Evolutionary conservation across 2,888 invertebrate genomes (phyloP), one percentile per base, ranked within the genome.

Genomic region (Arrhopalites spinosus): DNA sequence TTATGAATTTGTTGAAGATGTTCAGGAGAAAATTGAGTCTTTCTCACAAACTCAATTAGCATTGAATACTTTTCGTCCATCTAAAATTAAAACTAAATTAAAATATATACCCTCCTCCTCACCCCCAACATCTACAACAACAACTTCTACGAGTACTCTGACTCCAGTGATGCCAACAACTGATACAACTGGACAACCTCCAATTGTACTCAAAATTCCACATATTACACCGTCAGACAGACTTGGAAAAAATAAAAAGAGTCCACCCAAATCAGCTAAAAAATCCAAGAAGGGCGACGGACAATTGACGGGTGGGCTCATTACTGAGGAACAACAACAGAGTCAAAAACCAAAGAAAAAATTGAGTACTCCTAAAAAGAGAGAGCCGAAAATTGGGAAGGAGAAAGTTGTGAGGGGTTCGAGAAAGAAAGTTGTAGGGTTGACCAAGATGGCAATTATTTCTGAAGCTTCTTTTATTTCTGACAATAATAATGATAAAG

Each of bases 141-240:
- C 56, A 30, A 30, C 30, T 11, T 27, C 45, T 61, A 29, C 56
- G 7, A 1, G 25, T 53, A 17, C 27, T 23, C 47, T 47, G n/a
- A 11, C 23, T 15, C 43, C 17, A 67, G 2, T 67, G 17, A 29
- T 61, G 25, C 23, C 20, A 17, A 67, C 23, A 20, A 13, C 67
- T 11, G 25, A 53, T 59, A 15, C 11, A 36, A 27, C 68, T 30
- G 43, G 36, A n/a, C n/a, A n/a, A 3, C 20, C 66, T 43, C 63
- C 72, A 17, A 77, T 81, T 11, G 73, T 78, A 30, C 73, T 81
- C 17, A 79, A 78, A 73, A 81, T 82, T 23, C 80, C 81, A n/a
- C 77, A 76, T 23, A 68, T 78, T n/a, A 69, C 74, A 75, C 72
- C 50, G 64, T 64, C 47, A 47, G 45, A 36, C 68, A 23, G 68